Evolutionary conservation across 2,888 invertebrate species (phyloP), one percentile per base, ranked within the genome.

Genomic region (Aricia artaxerxes): DNA sequence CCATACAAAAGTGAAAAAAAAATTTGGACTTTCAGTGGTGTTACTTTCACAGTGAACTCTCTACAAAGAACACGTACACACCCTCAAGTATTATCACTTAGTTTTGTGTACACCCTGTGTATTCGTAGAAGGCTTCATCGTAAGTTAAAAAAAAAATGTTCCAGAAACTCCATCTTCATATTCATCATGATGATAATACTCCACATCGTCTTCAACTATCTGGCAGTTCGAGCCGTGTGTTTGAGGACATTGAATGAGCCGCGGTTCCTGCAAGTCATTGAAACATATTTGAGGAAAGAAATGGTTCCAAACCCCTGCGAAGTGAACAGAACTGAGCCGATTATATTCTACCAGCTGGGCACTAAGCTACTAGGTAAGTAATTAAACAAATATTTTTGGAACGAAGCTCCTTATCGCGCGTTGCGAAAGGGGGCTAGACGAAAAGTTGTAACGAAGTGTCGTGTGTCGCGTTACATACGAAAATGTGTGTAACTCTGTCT

Each of bases 141-240:
- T 49, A 49, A 49, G 49, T 49, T 49, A 9, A 49, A 49, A 49
- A 49, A 49, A 49, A n/a, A 5, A 1, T 64, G 31, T 64, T 69
- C 5, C 91, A 98, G 98, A 81, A 94, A 96, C 83, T 95, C 97
- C 73, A 96, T 98, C 95, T 85, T 91, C n/a, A 88, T 98, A 80
- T 98, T 98, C 90, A 84, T 96, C 64, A 57, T 96, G 13, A 96
- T 98, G 88, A 97, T 98, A 61, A 84, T 95, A 60, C 88, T 98
- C 24, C 99, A 99, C 92, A 94, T 99, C 24, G 96, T 96, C 86
- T 97, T 97, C 78, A 99, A 99, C 92, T 98, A 98, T 87, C 95
- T 95, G 84, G 99, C 99, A 1, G 98, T 99, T 0, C 96, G 96
- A 82, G 95, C 97, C 0, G 95, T 99, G 11, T 95, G 97, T 83